Base-by-base conservation (phyloP, 1,140 invertebrate species). In the Aradophagus sp. region DNA sequence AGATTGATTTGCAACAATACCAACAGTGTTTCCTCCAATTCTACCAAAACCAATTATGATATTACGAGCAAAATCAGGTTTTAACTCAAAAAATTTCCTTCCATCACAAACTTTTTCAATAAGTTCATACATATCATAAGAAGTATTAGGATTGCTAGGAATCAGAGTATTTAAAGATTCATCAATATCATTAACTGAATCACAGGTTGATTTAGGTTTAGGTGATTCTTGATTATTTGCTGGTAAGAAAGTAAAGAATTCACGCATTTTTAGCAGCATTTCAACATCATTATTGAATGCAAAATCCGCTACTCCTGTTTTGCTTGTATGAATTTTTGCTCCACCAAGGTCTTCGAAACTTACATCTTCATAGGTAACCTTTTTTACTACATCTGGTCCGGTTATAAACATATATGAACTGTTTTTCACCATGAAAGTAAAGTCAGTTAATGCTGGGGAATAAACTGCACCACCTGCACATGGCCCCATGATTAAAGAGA, bases 401-500 rank as follows among this genome's bases (percentile, higher is more conserved):
- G 50, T 55, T 42, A 55, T 20, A 55, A 31, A 55, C 50, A 55
- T 55, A 55, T 55, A 55, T 31, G 50, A 55, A 31, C 14, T 55
- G 11, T 42, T 42, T 41, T 55, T 32, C 15, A 55, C 50, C 50
- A 55, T 55, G 20, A 55, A 55, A 31, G 27, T 55, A 42, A 55
- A 55, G 16, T 55, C 50, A 26, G 47, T 52, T 36, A 52, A 36
- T 26, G 47, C 47, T 38, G 47, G 47, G 17, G 47, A 52, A 52
- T 52, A 52, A 52, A 52, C 47, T 38, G 47, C 47, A 52, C 47
- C 47, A n/a, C 47, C 47, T 3, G 48, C 35, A 31, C 35, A 53
- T 10, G 48, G 48, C 1, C 48, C 48, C 35, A 53, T 53, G 11
- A 53, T 53, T 41, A 53, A 41, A 53, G 48, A 39, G 11, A 53